These are phyloP conservation scores for Chamaedrilus cognettii DNA, from an alignment of 2,888 invertebrate genomes.

Conservation along the genomic window DNA sequence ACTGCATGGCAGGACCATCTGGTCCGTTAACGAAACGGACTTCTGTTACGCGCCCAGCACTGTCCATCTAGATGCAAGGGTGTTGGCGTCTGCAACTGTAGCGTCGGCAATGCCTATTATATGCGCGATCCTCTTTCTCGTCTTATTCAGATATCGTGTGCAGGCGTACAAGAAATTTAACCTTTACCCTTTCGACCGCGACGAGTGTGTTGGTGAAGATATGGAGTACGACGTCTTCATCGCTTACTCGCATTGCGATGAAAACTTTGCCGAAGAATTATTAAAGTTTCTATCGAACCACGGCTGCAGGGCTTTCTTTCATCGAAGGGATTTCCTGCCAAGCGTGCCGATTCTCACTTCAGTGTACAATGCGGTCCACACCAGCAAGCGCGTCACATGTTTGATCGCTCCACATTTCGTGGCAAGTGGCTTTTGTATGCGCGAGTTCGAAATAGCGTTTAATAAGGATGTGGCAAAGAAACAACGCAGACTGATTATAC, in stretches of 20 bases:
- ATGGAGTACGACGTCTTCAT: background rate
- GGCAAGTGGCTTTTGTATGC: background rate
- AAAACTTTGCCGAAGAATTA: background rate
- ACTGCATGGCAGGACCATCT: background rate
- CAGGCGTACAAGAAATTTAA: background rate
- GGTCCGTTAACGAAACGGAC: background rate
- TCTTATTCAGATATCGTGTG: background rate
- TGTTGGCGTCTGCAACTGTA: background rate
- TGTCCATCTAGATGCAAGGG: no score
- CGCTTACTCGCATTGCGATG: background rate
- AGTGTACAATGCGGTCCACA: background rate
- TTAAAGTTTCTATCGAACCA: background rate
- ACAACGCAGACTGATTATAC: background rate
- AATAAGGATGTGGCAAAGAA: background rate
- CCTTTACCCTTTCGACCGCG: background rate
- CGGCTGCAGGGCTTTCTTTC: conserved; percentile 1
- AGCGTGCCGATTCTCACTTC: background rate
- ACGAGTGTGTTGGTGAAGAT: conserved; percentile 2
- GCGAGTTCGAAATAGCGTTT: background rate
- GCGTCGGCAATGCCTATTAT: background rate
- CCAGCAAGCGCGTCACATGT: background rate
- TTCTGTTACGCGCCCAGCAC: background rate
- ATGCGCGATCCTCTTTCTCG: background rate
- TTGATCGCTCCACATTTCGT: background rate
- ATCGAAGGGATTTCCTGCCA: background rate